Evolutionary conservation across 2,888 invertebrate genomes (phyloP).

Genomic region (Lomographa bimaculata): DNA sequence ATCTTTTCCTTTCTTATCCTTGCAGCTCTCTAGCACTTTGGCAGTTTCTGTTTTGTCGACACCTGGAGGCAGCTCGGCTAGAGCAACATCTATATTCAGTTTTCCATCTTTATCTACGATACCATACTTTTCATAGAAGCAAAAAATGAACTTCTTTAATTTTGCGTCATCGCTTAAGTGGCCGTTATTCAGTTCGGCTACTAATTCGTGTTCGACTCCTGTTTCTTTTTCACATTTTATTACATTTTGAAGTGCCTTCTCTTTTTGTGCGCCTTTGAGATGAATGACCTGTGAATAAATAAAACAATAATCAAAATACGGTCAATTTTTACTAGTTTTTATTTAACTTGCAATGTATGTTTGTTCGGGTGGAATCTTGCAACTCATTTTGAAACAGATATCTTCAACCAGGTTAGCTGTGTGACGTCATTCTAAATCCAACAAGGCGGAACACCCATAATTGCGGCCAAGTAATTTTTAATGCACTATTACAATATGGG

Average conservation of each 20-base stretch:
- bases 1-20: conserved; percentile 59
- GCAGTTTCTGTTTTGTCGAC: conserved; percentile 59
- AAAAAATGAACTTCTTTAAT: conserved; percentile 70
- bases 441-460: too few relatives aligned
- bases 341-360: too few relatives aligned
- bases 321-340: too few relatives aligned
- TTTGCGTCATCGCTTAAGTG: conserved; percentile 62
- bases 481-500: too few relatives aligned
- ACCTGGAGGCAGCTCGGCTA: conserved; percentile 63
- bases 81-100: conserved; percentile 66
- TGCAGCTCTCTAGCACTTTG: conserved; percentile 66
- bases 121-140: conserved; percentile 72
- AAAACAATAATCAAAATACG: too few relatives aligned
- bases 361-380: too few relatives aligned
- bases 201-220: conserved; percentile 56
- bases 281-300: conserved; percentile 51
- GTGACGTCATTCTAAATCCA: too few relatives aligned
- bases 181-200: conserved; percentile 67
- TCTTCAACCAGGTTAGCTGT: too few relatives aligned
- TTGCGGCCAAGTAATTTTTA: too few relatives aligned
- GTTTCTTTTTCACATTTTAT: conserved; percentile 62
- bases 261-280: conserved; percentile 54
- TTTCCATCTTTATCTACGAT: conserved; percentile 59
- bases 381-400: too few relatives aligned
- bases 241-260: conserved; percentile 49